Evolutionary conservation across 1,140 invertebrate genomes (phyloP).

Genomic region (Bombus cullumanus): DNA sequence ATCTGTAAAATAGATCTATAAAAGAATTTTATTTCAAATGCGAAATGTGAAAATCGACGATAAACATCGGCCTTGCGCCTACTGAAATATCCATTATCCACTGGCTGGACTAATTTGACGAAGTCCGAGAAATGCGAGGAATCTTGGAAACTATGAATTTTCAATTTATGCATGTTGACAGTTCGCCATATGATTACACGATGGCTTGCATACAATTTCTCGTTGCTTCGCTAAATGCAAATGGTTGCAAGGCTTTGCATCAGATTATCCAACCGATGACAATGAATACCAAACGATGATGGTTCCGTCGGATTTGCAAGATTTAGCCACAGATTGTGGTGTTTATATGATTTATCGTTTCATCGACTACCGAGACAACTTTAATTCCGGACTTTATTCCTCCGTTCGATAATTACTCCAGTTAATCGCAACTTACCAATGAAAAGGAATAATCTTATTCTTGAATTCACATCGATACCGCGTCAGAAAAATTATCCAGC

Average conservation of each 20-base stretch:
- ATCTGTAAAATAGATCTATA: too few relatives aligned
- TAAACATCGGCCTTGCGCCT: background rate
- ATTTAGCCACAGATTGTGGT: background rate
- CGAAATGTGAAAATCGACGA: background rate
- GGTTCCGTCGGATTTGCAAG: background rate
- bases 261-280: background rate
- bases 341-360: background rate
- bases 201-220: background rate
- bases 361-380: background rate
- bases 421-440: too few relatives aligned
- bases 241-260: constrained; percentile 6
- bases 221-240: constrained; percentile 17
- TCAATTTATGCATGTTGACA: background rate
- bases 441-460: too few relatives aligned
- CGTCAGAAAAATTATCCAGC: too few relatives aligned
- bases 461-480: too few relatives aligned
- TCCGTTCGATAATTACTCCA: too few relatives aligned
- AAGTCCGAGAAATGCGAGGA: background rate
- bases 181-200: constrained; percentile 9
- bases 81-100: background rate
- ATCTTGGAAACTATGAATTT: constrained; percentile 5
- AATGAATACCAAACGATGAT: background rate
- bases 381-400: background rate
- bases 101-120: background rate
- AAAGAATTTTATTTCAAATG: background rate